Base-by-base conservation (phyloP, 2,888 invertebrate species). In the Conistra vaccinii region DNA sequence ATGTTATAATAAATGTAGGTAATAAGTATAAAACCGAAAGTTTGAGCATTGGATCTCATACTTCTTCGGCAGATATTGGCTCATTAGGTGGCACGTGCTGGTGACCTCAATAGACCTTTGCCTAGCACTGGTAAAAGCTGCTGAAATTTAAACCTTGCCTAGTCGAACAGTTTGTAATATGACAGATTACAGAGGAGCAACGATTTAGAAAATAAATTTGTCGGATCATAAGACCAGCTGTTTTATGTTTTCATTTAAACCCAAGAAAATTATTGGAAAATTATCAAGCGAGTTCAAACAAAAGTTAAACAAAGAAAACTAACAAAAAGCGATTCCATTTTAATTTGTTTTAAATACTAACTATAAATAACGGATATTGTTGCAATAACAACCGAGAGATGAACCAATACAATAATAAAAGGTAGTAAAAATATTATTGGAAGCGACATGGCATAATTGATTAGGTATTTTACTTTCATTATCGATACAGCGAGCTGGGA, bases 351-450 rank as follows among this genome's bases (percentile, higher is more conserved):
- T 51, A n/a, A n/a, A n/a, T n/a, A 51, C 4, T 42, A 60, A 73
- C 26, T 45, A n/a, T 26, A 2, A 17, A 20, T 61, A 60, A 62
- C 53, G 9, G 35, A 62, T 45, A 26, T 29, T 76, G 17, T 55
- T 62, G 7, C 17, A 55, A 76, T 62, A 75, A 75, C 10, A 23
- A 20, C 20, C 20, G 14, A 39, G 32, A 53, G 26, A 75, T 45
- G 26, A 32, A 23, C 23, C 12, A 14, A 26, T 32, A 26, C 3
- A 60, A 51, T 61, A 32, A 39, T 39, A 5, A 53, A 45, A 10
- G 26, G 32, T 10, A 45, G 9, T 20, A 55, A 74, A 26, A 62
- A 26, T 35, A 29, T 26, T 53, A 35, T 53, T 61, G 42, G 26
- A n/a, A 72, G 39, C 12, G 29, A 35, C 32, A 17, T 12, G 26